A percentile compares a stretch with the other conserved stretches of the same genome.
phyloP scores from a whole-genome alignment of 2,888 invertebrate genomes.

The Nemurella pictetii region DNA sequence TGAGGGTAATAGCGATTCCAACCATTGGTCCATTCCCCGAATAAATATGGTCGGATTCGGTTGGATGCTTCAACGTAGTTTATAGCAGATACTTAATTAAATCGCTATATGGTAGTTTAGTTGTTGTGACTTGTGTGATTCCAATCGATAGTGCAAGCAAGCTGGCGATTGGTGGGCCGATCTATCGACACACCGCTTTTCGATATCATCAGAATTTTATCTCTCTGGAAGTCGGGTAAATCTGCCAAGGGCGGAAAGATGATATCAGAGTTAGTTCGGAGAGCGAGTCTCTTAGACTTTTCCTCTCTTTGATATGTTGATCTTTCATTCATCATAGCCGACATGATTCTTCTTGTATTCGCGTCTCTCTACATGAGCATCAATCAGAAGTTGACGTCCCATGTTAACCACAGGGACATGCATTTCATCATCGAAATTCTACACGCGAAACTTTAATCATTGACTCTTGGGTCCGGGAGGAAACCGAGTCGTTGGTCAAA shows the following conservation, averaged over 20 bases:
- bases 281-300: not conserved
- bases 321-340: conserved; percentile 27
- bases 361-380: conserved; percentile 6
- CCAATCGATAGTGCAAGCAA: not conserved
- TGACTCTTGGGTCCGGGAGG: not conserved
- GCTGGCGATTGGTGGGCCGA: not conserved
- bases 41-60: not conserved
- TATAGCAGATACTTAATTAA: not conserved
- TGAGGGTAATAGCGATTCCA: not conserved
- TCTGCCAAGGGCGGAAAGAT: conserved; percentile 24
- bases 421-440: conserved; percentile 19
- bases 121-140: not conserved
- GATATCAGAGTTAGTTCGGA: not conserved
- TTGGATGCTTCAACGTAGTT: not conserved
- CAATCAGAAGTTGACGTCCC: conserved; percentile 22
- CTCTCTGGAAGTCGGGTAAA: conserved; percentile 3
- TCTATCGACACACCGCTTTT: not conserved
- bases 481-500: not conserved
- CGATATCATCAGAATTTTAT: conserved; percentile 17
- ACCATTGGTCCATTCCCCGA: not conserved
- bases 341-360: conserved; percentile 13
- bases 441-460: conserved; percentile 30
- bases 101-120: not conserved
- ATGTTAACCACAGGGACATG: conserved; percentile 11
- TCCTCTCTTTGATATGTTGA: conserved; percentile 25